A percentile compares a stretch with the other conserved stretches of the same genome.
These are phyloP conservation scores for Incurvaria masculella DNA, from an alignment of 2,888 invertebrate species.

Conservation along the genomic window DNA sequence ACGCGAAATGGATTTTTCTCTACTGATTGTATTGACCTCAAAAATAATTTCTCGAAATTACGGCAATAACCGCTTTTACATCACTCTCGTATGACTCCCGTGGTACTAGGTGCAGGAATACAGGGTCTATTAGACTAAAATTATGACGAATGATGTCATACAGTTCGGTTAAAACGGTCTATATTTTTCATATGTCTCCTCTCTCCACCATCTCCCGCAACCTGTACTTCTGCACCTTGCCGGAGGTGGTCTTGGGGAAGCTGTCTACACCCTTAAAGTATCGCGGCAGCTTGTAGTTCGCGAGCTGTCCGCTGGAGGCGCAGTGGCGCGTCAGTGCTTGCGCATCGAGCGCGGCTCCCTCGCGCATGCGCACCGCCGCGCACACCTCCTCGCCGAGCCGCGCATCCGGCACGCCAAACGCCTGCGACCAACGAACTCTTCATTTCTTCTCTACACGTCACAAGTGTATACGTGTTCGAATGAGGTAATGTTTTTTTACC, in stretches of 20 bases:
- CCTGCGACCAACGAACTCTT: constrained; percentile 27
- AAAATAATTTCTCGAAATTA: too few species aligned
- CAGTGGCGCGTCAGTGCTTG: constrained; percentile 50
- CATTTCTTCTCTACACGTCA: too few species aligned
- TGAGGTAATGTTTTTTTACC: too few species aligned
- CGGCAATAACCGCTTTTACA: too few species aligned
- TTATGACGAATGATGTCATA: too few species aligned
- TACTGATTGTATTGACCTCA: too few species aligned
- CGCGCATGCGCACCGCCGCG: constrained; percentile 52
- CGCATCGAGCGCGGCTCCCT: constrained; percentile 35
- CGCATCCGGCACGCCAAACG: constrained; percentile 61
- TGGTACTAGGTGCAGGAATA: too few species aligned
- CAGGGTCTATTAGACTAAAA: too few species aligned
- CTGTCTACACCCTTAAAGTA: constrained; percentile 58
- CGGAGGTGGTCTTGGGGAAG: constrained; percentile 69
- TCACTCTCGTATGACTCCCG: too few species aligned
- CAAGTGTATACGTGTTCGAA: too few species aligned
- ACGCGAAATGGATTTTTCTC: too few species aligned
- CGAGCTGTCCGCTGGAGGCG: constrained; percentile 58
- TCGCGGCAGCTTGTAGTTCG: constrained; percentile 70
- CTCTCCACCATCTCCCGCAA: constrained; percentile 31
- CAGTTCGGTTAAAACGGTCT: too few species aligned
- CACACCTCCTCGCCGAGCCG: constrained; percentile 67
- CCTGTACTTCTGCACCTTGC: constrained; percentile 67
- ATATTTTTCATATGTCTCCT: constrained; percentile 13